Evolutionary conservation across 1,140 invertebrate genomes (phyloP), one percentile per base, ranked within the genome.

Genomic region (Heliconius hewitsoni): DNA sequence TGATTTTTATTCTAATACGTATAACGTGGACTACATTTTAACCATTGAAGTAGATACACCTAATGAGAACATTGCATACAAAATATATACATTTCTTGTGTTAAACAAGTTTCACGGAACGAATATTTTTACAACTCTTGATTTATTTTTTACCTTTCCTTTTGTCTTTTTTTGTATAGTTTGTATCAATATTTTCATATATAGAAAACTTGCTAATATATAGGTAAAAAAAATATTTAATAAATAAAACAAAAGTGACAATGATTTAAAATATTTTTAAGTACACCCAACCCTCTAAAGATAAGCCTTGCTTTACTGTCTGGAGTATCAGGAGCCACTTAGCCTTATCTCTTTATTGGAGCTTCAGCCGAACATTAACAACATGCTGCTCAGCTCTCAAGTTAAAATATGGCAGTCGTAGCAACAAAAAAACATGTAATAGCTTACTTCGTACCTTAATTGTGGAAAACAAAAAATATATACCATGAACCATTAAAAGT

Each of bases 241-340:
- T 19, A 39, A 39, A 42, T 72, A 42, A 72, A 72, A 72, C n/a
- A 72, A 72, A 23, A 37, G 37, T 42, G 34, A 39, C 16, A 72
- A 72, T 9, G 19, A 72, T n/a, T 72, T 42, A 72, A 72, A 72
- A 72, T 42, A 66, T 72, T 42, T 72, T 72, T n/a, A 72, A 72
- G 71, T 42, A 72, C 71, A 39, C 37, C 83, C 71, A 39, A 19
- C 82, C 82, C 84, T 85, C 84, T 82, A 85, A 85, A 86, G 88
- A 90, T 91, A 91, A 91, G 85, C 86, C 85, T 8, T 79, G 87
- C 87, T 90, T 90, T 89, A 91, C 87, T 89, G 88, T 87, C 85
- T 84, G 77, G 83, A 81, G 78, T 81, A 80, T 86, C 84, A 84
- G 81, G 82, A 82, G 83, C 81, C 83, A 81, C 82, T 84, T 76